A percentile compares a stretch with the other conserved stretches of the same genome.
Evolutionary conservation across 2,797 vertebrate species (phyloP).

Genomic region (Austrolebias charrua): DNA sequence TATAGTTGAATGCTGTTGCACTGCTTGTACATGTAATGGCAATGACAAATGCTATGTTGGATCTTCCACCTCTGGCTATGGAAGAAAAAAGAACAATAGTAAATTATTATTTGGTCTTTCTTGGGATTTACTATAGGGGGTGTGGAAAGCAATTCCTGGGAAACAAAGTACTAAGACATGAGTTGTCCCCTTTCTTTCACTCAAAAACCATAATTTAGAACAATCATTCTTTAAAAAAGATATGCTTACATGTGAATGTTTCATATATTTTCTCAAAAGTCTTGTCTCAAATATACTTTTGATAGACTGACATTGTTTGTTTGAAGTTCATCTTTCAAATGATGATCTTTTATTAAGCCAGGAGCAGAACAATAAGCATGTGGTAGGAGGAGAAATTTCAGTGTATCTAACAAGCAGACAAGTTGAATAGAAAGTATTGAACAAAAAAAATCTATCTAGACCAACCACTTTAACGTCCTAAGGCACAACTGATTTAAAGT

Average conservation of each 20-base stretch:
- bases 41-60: too few species aligned
- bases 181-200: background rate
- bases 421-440: slow-evolving; percentile 45
- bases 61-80: too few species aligned
- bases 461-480: slow-evolving; percentile 26
- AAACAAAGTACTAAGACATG: background rate
- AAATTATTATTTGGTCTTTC: background rate
- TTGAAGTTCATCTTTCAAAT: slow-evolving; percentile 25
- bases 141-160: slow-evolving; percentile 11
- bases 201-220: slow-evolving; percentile 50
- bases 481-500: slow-evolving; percentile 18
- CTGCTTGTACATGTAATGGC: too few species aligned
- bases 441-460: slow-evolving; percentile 35
- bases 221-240: slow-evolving; percentile 26
- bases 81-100: too few species aligned
- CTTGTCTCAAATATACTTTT: slow-evolving; percentile 23
- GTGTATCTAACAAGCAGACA: slow-evolving; percentile 18
- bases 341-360: slow-evolving; percentile 29
- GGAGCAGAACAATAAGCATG: slow-evolving; percentile 6
- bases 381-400: slow-evolving; percentile 25
- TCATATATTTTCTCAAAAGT: slow-evolving; percentile 2
- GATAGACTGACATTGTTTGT: slow-evolving; percentile 31
- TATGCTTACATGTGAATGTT: slow-evolving; percentile 32
- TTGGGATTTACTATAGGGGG: slow-evolving; percentile 1
- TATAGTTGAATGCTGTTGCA: too few species aligned